Evolutionary conservation across 2,888 invertebrate genomes (phyloP), one percentile per base, ranked within the genome.

Genomic region (Aquatica leii): DNA sequence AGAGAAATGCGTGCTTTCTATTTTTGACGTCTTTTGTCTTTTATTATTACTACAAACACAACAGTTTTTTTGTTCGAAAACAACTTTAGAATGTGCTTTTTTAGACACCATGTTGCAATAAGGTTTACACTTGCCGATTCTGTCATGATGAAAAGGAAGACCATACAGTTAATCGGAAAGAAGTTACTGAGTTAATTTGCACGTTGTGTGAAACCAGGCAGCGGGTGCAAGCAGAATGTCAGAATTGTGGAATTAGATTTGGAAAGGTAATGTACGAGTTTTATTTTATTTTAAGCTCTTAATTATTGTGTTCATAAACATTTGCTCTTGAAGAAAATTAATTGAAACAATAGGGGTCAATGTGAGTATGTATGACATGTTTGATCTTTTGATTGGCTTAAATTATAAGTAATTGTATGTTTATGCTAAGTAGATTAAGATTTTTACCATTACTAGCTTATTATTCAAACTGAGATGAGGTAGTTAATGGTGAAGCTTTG

Each of bases 71-170:
- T n/a, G n/a, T n/a, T n/a, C n/a, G n/a, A n/a, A n/a, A n/a, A n/a
- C n/a, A n/a, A n/a, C n/a, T n/a, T n/a, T n/a, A n/a, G n/a, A n/a
- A n/a, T n/a, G n/a, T 24, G 6, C 11, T 74, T 83, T 86, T 46
- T 15, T 83, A 95, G 95, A 92, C 94, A 15, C 94, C 94, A 55
- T 95, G 95, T 79, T 95, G 95, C 82, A 90, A 90, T 75, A 94
- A 94, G 81, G 88, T 93, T 6, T 95, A 95, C 80, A 90, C 91
- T 66, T 95, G 95, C 78, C 88, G 95, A 24, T 93, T 95, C 78
- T 95, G 95, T 76, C 95, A 96, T 73, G 94, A 96, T 80, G 94
- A 95, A 76, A 90, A 84, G 35, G 95, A 95, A 77, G 86, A 89
- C 65, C 95, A 95, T 79, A 89, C 90, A 67, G 89, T 95, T 70